Evolutionary conservation across 2,113 vertebrate species (phyloP), one percentile per base, ranked within the genome.

Genomic region (Manacus vitellinus): DNA sequence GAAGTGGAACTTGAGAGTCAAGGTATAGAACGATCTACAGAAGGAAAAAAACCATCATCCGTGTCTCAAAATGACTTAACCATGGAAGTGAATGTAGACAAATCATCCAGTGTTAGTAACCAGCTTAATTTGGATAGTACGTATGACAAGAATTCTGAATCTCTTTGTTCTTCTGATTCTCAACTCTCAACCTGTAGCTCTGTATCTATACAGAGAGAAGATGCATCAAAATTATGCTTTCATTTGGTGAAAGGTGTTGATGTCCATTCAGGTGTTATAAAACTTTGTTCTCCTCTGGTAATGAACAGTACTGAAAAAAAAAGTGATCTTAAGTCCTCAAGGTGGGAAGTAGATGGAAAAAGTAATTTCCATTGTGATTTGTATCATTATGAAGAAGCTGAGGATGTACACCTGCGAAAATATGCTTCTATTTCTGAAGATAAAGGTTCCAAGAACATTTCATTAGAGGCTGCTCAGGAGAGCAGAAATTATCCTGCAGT

Each of bases 231-330:
- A 52, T 75, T 97, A 11, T 47, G 63, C 76, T 80, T 96, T 30
- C 83, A 97, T 44, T 55, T 77, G 41, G 61, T 89, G 77, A 97
- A 89, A 52, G 97, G 67, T 71, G 25, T 79, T 91, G 44, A 88
- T 63, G n/a, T 30, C 19, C n/a, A 77, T 91, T 71, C 97, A 43
- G 90, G 93, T 37, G 76, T 94, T 86, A 27, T 94, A 47, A 66
- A 95, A 51, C 94, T 97, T 72, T 86, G 96, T 85, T 91, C 97
- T 46, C 35, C 85, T 92, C 66, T 98, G 30, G 72, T 71, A 79
- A 68, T 56, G 43, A 94, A 54, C 33, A 88, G 44, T 56, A 51
- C 67, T 74, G 93, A 90, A 78, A 95, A 82, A 89, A 92, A 83
- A 70, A 61, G 46, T 49, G 91, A 75, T 73, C 58, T 83, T 47